Evolutionary conservation across 2,113 vertebrate genomes (phyloP).

Genomic region (Monarcha castaneiventris): DNA sequence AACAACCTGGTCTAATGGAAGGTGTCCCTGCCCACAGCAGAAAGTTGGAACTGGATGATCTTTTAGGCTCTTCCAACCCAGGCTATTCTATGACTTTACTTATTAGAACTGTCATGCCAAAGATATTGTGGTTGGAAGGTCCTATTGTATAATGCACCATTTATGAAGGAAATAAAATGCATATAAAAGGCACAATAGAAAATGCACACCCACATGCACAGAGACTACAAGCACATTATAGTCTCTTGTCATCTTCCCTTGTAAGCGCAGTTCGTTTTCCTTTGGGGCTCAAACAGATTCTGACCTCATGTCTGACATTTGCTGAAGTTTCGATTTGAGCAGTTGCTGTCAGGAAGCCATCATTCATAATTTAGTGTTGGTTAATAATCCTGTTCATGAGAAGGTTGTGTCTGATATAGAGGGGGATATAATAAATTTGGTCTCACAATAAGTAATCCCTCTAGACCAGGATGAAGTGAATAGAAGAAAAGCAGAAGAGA

Average conservation of each 20-base stretch:
- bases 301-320: neutral
- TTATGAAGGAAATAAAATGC: neutral
- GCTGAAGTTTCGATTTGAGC: neutral
- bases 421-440: neutral
- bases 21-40: neutral
- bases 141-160: neutral
- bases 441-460: neutral
- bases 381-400: neutral
- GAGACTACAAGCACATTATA: neutral
- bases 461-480: neutral
- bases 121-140: neutral
- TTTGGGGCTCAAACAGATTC: neutral
- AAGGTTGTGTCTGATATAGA: neutral
- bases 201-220: no score
- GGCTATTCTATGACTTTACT: neutral
- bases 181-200: neutral
- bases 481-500: neutral
- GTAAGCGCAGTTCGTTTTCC: neutral
- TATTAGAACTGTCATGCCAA: neutral
- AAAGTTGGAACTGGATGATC: neutral
- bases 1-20: rapidly evolving
- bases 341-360: neutral
- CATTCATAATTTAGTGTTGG: neutral
- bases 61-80: neutral
- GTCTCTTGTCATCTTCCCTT: neutral